A percentile compares a stretch with the other conserved stretches of the same genome.
Conservation (phyloP, 2,113 vertebrate species). For the Macquaria australasica region DNA sequence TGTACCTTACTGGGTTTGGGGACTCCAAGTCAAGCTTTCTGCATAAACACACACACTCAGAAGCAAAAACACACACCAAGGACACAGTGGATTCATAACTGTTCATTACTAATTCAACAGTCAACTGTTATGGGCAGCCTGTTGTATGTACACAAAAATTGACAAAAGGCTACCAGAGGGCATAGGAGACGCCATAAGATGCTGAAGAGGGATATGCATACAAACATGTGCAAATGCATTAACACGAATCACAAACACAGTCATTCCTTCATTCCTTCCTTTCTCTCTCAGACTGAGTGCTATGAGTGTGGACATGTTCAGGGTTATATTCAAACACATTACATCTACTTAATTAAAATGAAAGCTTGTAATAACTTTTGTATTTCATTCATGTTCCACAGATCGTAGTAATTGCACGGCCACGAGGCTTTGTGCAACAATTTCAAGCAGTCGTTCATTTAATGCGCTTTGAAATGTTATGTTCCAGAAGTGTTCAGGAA, state of each 20-base stretch:
- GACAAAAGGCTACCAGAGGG: constrained; percentile 34
- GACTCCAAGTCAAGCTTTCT: neutral
- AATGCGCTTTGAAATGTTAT: constrained; percentile 28
- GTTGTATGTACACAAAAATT: constrained; percentile 42
- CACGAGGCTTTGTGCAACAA: constrained; percentile 3
- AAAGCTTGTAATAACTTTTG: constrained; percentile 21
- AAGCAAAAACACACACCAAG: neutral
- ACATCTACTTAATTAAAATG: constrained; percentile 22
- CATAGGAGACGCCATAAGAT: constrained; percentile 6
- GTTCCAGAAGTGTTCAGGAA: constrained; percentile 28
- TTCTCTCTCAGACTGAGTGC: neutral
- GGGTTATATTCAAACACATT: neutral
- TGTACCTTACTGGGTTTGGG: neutral
- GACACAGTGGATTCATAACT: constrained; percentile 19
- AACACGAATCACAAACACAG: constrained; percentile 2
- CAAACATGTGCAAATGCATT: constrained; percentile 7
- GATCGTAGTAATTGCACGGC: constrained; percentile 6
- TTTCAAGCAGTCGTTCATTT: constrained; percentile 25
- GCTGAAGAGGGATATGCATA: neutral
- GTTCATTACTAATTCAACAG: constrained; percentile 56
- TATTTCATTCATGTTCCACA: neutral
- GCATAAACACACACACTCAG: neutral
- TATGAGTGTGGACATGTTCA: neutral
- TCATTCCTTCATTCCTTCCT: neutral
- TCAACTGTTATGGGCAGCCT: constrained; percentile 10